phyloP scores from a whole-genome alignment of 2,113 vertebrate genomes.

The Perognathus longimembris region DNA sequence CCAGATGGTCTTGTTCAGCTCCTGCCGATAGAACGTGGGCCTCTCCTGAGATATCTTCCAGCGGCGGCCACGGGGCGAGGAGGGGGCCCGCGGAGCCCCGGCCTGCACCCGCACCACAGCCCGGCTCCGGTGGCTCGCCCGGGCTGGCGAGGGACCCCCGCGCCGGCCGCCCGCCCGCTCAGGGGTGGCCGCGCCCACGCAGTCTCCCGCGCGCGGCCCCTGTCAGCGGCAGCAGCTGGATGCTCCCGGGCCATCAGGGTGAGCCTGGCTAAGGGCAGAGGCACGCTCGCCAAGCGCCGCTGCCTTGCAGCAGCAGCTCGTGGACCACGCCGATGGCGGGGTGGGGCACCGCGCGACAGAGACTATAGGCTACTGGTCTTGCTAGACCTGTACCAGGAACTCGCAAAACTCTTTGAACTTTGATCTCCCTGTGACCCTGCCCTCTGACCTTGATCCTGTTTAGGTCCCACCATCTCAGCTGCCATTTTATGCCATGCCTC shows the following conservation, averaged over 20 bases:
- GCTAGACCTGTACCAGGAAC: too few species aligned
- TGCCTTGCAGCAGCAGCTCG: slow-evolving; percentile 49
- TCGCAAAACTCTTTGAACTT: too few species aligned
- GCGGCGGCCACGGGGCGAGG: slow-evolving; percentile 72
- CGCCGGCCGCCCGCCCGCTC: slow-evolving; percentile 44
- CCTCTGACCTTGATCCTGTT: too few species aligned
- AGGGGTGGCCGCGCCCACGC: slow-evolving; percentile 60
- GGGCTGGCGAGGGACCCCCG: background rate
- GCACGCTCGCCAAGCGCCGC: background rate
- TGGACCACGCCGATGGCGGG: background rate
- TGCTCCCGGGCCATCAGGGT: background rate
- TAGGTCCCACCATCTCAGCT: too few species aligned
- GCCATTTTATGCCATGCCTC: too few species aligned
- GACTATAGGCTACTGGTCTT: too few species aligned
- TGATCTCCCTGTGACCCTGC: too few species aligned
- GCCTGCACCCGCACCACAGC: slow-evolving; percentile 72
- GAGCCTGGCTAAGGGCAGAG: background rate
- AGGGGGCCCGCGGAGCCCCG: slow-evolving; percentile 80
- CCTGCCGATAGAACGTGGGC: slow-evolving; percentile 97
- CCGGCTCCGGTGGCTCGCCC: background rate
- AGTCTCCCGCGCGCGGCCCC: slow-evolving; percentile 52
- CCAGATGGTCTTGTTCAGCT: slow-evolving; percentile 99
- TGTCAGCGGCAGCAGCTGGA: slow-evolving; percentile 50
- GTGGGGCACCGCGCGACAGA: background rate
- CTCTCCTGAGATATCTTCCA: slow-evolving; percentile 91